A percentile compares a stretch with the other conserved stretches of the same genome.
Conservation (phyloP, 2,113 vertebrate genomes). For the Platysteira castanea region DNA sequence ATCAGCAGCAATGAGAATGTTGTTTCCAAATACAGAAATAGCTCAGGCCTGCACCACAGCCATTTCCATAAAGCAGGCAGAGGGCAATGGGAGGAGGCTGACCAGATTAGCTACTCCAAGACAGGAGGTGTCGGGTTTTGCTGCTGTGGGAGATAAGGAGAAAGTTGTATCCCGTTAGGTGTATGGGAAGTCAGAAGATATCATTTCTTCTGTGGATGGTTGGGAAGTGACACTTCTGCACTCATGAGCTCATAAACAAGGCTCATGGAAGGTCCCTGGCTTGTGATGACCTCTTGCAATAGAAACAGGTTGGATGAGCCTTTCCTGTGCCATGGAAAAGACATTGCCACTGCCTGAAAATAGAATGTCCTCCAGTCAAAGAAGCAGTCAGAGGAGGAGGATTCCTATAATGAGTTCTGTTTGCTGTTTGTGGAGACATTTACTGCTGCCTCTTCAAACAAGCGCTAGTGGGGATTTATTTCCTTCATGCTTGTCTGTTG, state of each 20-base stretch:
- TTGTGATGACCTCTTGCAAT: not conserved
- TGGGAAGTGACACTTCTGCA: not conserved
- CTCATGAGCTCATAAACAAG: not conserved
- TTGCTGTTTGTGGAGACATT: not conserved
- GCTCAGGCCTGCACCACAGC: not conserved
- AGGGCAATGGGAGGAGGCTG: not conserved
- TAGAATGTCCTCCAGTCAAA: not conserved
- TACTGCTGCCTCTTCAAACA: not conserved
- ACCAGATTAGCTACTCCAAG: not conserved
- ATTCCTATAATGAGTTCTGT: not conserved
- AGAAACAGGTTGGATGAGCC: not conserved
- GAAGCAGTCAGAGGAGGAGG: not conserved
- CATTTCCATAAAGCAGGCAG: not conserved
- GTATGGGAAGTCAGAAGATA: not conserved
- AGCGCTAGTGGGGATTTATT: not conserved
- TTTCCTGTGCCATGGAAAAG: not conserved
- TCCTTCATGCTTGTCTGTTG: conserved; percentile 1
- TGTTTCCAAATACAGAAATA: not conserved
- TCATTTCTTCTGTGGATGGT: not conserved
- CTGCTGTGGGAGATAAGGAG: not conserved
- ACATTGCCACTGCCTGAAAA: not conserved
- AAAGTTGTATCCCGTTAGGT: not conserved
- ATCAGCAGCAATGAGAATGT: not conserved
- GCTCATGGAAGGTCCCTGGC: not conserved
- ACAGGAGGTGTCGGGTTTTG: not conserved